phyloP scores from a whole-genome alignment of 2,113 vertebrate species.

The Cebidichthys violaceus region DNA sequence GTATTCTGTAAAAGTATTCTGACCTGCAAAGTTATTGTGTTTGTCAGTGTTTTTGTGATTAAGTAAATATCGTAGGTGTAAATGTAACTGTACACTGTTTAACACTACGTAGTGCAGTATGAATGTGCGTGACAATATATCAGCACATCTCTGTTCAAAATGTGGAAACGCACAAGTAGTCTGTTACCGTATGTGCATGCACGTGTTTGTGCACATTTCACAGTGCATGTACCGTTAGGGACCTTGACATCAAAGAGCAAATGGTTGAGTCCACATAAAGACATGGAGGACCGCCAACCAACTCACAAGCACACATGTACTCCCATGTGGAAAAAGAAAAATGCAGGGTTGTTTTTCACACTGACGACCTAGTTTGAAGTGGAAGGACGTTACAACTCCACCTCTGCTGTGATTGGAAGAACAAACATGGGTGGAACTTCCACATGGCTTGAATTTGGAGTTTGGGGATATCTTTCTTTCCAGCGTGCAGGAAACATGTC shows the following conservation, averaged over 20 bases:
- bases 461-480: neutral
- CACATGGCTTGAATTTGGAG: constrained; percentile 53
- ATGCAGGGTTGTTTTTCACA: neutral
- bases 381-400: neutral
- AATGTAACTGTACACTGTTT: neutral
- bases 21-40: neutral
- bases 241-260: constrained; percentile 10
- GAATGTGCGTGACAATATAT: neutral
- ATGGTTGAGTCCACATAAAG: neutral
- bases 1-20: neutral
- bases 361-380: neutral
- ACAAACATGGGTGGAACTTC: constrained; percentile 6
- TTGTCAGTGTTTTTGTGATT: neutral
- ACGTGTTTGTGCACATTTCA: no score
- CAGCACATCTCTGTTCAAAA: neutral
- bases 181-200: neutral
- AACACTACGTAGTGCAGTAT: neutral
- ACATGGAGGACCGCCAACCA: neutral
- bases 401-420: constrained; percentile 48
- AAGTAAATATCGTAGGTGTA: neutral
- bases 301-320: neutral
- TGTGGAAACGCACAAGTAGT: neutral
- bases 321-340: neutral
- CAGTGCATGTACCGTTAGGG: neutral
- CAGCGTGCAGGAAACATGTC: neutral